Base-by-base conservation (phyloP, 2,888 invertebrate genomes). In the Caenorhabditis becei region DNA sequence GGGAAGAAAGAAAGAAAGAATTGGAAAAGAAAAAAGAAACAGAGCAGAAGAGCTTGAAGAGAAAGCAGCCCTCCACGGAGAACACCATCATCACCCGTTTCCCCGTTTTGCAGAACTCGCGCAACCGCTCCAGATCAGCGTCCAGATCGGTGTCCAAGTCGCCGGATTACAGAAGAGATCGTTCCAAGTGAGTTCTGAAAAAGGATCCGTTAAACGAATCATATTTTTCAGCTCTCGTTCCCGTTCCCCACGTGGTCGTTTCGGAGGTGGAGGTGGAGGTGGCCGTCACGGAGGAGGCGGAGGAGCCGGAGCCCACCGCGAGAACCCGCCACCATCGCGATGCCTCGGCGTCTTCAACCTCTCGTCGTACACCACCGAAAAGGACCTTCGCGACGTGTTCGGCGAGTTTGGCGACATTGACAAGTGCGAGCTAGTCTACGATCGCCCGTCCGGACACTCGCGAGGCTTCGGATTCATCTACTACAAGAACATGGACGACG, bases 291-390 rank as follows among this genome's bases (percentile, higher is more conserved):
- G 74, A 20, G 54, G 70, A 37, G 71, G 75, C 14, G 28, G 75
- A 20, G 63, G 83, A 24, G 49, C 67, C 11, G 59, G 74, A 35
- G 44, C 14, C 16, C 3, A 63, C 61, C 83, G 83, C 37, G 86
- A 96, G 89, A 95, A 95, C 91, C 97, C 97, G 0, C 94, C 95
- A 82, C 95, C 96, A 2, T 95, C 95, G 58, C 94, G 95, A 67
- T 97, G 97, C 91, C 93, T 98, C 61, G 98, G 98, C 20, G 95
- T 98, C 16, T 98, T 98, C 92, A 97, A 97, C 3, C 93, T 98
- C 74, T 97, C 95, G 91, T 94, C 96, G 69, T 95, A 95, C 92
- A 98, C 97, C 0, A 95, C 96, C 0, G 97, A 97, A 91, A 94
- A 95, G 88, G 96, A 97, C 92, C 94, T 98, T 51, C 94, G 95